These are phyloP conservation scores for Drosophila aff. DNA, from an alignment of 1,140 invertebrate species.

Conservation along the genomic window DNA sequence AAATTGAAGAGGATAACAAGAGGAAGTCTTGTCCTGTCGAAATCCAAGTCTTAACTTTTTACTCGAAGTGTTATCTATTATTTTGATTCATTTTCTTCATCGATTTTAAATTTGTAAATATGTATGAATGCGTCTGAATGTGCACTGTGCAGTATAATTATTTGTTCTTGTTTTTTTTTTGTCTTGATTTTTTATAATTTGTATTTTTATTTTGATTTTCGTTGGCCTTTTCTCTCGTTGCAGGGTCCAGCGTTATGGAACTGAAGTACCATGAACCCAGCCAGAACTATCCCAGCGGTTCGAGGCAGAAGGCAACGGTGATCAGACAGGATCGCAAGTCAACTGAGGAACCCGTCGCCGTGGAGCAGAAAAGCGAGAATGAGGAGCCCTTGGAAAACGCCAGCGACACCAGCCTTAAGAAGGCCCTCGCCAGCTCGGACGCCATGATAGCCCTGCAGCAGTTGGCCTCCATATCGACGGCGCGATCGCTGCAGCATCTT, in stretches of 20 bases:
- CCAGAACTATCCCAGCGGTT: slow-evolving; percentile 43
- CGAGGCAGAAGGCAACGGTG: slow-evolving; percentile 15
- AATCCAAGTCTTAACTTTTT: slow-evolving; percentile 25
- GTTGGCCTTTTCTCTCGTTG: slow-evolving; percentile 51
- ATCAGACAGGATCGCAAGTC: slow-evolving; percentile 9
- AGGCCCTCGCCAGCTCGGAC: slow-evolving; percentile 51
- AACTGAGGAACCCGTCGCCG: too few relatives aligned
- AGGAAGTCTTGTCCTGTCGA: slow-evolving; percentile 21
- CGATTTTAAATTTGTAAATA: slow-evolving; percentile 28
- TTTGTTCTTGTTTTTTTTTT: slow-evolving; percentile 11
- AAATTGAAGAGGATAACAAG: slow-evolving; percentile 36
- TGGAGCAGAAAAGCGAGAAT: slow-evolving; percentile 55
- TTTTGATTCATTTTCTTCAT: slow-evolving; percentile 8
- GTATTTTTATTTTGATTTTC: slow-evolving; percentile 70
- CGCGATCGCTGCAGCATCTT: slow-evolving; percentile 71
- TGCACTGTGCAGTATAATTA: neutral
- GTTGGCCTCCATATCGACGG: slow-evolving; percentile 79
- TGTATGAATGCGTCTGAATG: slow-evolving; percentile 34
- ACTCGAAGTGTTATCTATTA: slow-evolving; percentile 38
- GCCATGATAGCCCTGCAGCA: slow-evolving; percentile 79
- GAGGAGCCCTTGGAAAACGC: slow-evolving; percentile 47
- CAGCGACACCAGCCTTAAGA: slow-evolving; percentile 37
- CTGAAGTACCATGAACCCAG: slow-evolving; percentile 51
- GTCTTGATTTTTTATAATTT: slow-evolving; percentile 43
- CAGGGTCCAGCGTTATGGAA: slow-evolving; percentile 25